These are phyloP conservation scores for Macrobrachium nipponense DNA, from an alignment of 1,140 invertebrate genomes.

Conservation along the genomic window DNA sequence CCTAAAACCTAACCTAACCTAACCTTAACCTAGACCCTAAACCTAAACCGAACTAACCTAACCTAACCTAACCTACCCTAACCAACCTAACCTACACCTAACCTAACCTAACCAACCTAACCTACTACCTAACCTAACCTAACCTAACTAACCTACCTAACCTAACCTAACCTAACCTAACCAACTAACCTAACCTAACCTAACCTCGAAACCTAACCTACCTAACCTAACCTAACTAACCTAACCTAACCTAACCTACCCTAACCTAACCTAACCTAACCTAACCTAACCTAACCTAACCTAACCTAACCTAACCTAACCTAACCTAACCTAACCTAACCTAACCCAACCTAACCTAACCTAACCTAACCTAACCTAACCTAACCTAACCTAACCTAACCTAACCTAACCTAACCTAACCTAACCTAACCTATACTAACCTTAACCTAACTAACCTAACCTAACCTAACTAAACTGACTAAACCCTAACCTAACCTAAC, in stretches of 20 bases:
- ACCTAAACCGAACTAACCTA: neutral
- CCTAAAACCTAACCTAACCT: constrained; percentile 11
- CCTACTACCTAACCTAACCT: constrained; percentile 11
- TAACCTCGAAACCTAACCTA: neutral
- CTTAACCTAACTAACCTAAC: neutral
- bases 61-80: constrained; percentile 6
- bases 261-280: no score
- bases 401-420: constrained; percentile 16
- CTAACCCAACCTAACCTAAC: constrained; percentile 2
- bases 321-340: constrained; percentile 5
- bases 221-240: constrained; percentile 5
- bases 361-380: constrained; percentile 16
- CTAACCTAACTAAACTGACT: neutral
- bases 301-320: constrained; percentile 14
- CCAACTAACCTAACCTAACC: neutral
- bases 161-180: constrained; percentile 14
- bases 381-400: constrained; percentile 11
- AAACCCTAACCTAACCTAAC: neutral
- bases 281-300: constrained; percentile 7
- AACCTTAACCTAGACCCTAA: no score
- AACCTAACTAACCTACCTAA: constrained; percentile 6
- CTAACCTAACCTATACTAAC: constrained; percentile 1
- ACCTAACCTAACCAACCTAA: constrained; percentile 3
- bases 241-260: constrained; percentile 1
- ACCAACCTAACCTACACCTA: neutral